phyloP scores from a whole-genome alignment of 2,113 vertebrate genomes.

The Nycticorax nycticorax region DNA sequence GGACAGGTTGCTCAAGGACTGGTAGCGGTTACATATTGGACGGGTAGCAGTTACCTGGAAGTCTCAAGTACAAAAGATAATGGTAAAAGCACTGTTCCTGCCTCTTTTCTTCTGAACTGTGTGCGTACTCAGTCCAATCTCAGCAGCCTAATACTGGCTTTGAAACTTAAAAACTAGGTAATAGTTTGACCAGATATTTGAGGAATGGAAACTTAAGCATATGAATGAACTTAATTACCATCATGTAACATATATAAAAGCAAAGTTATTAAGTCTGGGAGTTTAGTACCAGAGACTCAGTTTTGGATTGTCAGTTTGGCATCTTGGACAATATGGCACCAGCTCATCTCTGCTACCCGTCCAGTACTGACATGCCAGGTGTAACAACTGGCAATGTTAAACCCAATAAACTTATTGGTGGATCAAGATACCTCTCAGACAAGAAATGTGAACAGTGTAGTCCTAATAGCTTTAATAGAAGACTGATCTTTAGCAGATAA shows the following conservation, averaged over 20 bases:
- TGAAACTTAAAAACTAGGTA: background rate
- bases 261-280: background rate
- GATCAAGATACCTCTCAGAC: background rate
- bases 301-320: background rate
- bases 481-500: background rate
- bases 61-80: background rate
- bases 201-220: background rate
- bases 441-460: background rate
- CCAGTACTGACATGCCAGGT: fast-evolving
- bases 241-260: background rate
- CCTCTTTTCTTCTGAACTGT: background rate
- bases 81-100: background rate
- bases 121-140: background rate
- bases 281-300: background rate
- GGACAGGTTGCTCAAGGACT: background rate
- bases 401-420: background rate
- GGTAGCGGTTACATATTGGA: background rate
- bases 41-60: background rate
- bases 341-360: fast-evolving
- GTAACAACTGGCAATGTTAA: background rate
- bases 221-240: background rate
- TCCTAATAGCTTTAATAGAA: background rate
- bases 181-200: background rate
- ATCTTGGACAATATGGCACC: background rate
- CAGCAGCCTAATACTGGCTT: background rate